phyloP scores from a whole-genome alignment of 64 coral and sea anemone species.

The Montipora sp. region DNA sequence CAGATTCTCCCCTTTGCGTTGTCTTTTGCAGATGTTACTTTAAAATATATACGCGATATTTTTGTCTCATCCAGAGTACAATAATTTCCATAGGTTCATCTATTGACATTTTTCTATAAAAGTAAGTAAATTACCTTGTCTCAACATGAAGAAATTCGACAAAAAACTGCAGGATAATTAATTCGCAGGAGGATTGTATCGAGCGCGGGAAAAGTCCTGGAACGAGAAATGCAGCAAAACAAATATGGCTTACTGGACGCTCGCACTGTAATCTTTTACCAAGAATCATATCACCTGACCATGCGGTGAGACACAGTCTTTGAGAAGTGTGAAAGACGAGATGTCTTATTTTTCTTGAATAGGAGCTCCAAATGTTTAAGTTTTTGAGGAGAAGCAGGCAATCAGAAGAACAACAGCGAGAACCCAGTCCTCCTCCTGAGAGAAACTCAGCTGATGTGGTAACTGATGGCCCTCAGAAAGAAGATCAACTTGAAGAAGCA shows the following conservation, averaged over 20 bases:
- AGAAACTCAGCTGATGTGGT: neutral
- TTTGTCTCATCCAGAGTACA: too few species aligned
- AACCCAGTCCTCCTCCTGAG: neutral
- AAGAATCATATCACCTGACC: too few species aligned
- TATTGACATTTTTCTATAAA: too few species aligned
- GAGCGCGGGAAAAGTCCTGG: neutral
- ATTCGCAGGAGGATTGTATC: neutral
- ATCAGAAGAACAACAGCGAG: neutral
- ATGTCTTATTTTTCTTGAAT: neutral
- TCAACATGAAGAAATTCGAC: constrained; percentile 3
- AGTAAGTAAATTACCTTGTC: neutral
- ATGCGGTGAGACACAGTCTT: neutral
- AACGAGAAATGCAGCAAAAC: neutral
- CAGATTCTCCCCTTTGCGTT: too few species aligned
- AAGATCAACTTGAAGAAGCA: constrained; percentile 19
- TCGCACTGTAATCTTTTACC: neutral
- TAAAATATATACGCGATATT: too few species aligned
- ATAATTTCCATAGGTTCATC: too few species aligned
- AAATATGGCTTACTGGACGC: neutral
- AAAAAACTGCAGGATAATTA: too few species aligned
- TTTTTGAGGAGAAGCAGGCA: constrained; percentile 46
- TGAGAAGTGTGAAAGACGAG: neutral
- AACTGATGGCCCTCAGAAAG: neutral
- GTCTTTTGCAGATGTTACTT: too few species aligned
- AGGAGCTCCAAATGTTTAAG: constrained; percentile 29